These are phyloP conservation scores for Nothura maculosa DNA, from an alignment of 2,797 vertebrate genomes.

Conservation along the genomic window DNA sequence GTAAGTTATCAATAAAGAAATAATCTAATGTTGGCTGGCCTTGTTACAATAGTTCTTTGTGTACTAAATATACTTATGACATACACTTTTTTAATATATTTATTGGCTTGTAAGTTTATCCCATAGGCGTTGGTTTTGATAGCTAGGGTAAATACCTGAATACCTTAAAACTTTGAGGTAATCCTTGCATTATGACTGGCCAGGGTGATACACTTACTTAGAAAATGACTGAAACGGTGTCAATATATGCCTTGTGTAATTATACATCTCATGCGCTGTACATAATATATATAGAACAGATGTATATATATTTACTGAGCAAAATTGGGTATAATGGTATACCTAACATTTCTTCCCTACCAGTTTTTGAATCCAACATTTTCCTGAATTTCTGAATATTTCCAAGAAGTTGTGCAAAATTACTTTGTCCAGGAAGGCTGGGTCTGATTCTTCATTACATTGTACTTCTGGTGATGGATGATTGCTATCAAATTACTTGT, in stretches of 20 bases:
- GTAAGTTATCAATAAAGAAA: slow-evolving; percentile 9
- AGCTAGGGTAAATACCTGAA: background rate
- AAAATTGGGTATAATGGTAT: background rate
- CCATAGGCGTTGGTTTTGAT: background rate
- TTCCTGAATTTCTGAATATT: background rate
- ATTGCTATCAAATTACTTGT: background rate
- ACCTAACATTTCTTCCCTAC: background rate
- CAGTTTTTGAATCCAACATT: background rate
- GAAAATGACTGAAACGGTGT: background rate
- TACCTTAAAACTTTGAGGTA: background rate
- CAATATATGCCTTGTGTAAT: background rate
- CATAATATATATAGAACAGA: background rate
- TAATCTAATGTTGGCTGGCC: background rate
- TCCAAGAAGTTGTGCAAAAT: background rate
- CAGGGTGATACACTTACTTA: background rate
- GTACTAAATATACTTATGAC: background rate
- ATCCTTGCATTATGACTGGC: background rate
- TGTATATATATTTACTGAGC: background rate
- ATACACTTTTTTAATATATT: background rate
- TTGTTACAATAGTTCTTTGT: background rate
- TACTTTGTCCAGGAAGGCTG: background rate
- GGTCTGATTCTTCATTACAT: background rate
- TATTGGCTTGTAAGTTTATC: background rate
- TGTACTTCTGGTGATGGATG: background rate
- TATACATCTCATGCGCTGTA: no score